Base-by-base conservation (phyloP, 2,113 vertebrate genomes). In the Phaethon lepturus region DNA sequence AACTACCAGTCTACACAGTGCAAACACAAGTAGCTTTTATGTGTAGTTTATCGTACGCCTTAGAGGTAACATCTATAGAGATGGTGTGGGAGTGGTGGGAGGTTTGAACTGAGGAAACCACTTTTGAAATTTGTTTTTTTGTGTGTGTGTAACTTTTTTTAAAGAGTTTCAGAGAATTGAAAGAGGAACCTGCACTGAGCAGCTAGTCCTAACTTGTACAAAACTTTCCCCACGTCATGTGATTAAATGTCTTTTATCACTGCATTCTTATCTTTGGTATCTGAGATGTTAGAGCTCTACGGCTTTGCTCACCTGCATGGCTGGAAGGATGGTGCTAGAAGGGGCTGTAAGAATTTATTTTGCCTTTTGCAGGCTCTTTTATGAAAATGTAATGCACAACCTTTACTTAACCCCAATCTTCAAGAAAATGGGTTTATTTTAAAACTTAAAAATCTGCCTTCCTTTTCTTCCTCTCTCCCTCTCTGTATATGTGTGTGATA, bases 81-180 rank as follows among this genome's bases (percentile, higher is more conserved):
- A 40, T 20, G 9, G 35, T 79, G 66, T 85, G 28, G 85, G 72
- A 95, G 80, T 11, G 9, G 40, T 73, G 28, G 11, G 50, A 89
- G 66, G 45, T 44, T 29, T 80, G 71, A 91, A 69, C 58, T 47
- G 74, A 95, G 77, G 87, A 96, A 96, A 88, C 58, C 10, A 2
- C 84, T 91, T 91, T 91, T 85, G 66, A 91, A 92, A 81, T 85
- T 74, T 92, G 35, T 38, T 44, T 87, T 72, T 56, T 29, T 67
- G 17, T 77, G 9, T 78, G 55, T 59, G 18, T 77, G 14, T 63
- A 73, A 42, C 26, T 77, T 93, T 95, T 90, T 95, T 52, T 0
- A n/a, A 95, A 90, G 20, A 45, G 33, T 86, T 95, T 96, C 89
- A 79, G 84, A 95, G 93, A 97, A 96, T 55, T 82, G 95, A 97